Evolutionary conservation across 2,888 invertebrate species (phyloP).

Genomic region (Caenorhabditis doughertyi): DNA sequence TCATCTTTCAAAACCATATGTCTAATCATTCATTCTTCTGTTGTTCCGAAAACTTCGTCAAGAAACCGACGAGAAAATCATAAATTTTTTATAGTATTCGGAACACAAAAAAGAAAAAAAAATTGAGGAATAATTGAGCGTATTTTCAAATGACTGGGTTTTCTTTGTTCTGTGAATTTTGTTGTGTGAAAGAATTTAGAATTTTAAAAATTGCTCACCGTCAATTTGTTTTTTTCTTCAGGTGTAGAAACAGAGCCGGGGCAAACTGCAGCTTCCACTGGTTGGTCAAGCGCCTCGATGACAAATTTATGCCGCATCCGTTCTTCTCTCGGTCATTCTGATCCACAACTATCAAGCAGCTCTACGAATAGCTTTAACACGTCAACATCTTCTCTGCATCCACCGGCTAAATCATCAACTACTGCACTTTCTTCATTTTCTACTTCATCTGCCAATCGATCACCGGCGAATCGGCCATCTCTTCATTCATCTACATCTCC

Average conservation of each 20-base stretch:
- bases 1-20: constrained; percentile 13
- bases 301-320: constrained; percentile 72
- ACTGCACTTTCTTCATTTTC: constrained; percentile 39
- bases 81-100: constrained; percentile 6
- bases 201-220: too few relatives aligned
- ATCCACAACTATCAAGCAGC: constrained; percentile 77
- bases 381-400: constrained; percentile 50
- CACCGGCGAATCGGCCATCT: constrained; percentile 65
- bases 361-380: constrained; percentile 54
- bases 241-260: constrained; percentile 41
- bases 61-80: constrained; percentile 1
- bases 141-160: not conserved
- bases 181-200: not conserved
- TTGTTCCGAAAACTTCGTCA: constrained; percentile 10
- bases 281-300: constrained; percentile 70
- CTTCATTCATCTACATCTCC: constrained; percentile 75
- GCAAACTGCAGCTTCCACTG: constrained; percentile 49
- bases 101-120: constrained; percentile 14
- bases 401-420: constrained; percentile 44
- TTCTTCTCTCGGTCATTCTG: constrained; percentile 81
- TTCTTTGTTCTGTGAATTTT: not conserved
- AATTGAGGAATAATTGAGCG: constrained; percentile 6
- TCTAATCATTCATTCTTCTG: not conserved
- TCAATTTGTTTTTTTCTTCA: constrained; percentile 12
- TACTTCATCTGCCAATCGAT: constrained; percentile 36